Evolutionary conservation across 2,888 invertebrate genomes (phyloP).

Genomic region (Melitaea athalia): DNA sequence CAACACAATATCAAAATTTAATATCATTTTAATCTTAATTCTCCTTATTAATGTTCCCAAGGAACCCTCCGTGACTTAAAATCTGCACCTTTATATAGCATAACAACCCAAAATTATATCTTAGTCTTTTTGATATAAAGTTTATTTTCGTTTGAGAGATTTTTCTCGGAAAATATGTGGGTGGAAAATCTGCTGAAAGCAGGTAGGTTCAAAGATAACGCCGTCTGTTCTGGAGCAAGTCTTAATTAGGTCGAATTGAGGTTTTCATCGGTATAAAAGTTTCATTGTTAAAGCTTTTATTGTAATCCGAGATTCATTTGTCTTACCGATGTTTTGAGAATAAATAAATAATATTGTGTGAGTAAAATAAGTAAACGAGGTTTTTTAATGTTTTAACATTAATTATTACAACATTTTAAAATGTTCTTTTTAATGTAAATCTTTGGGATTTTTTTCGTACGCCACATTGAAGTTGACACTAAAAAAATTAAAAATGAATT

Average conservation of each 20-base stretch:
- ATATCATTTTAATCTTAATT: conserved; percentile 82
- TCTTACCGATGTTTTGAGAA: conserved; percentile 9
- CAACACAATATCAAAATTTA: conserved; percentile 82
- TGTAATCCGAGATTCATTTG: not conserved
- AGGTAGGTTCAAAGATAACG: conserved; percentile 80
- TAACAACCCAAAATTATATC: conserved; percentile 37
- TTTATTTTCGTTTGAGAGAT: conserved; percentile 36
- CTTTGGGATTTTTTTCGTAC: too few relatives aligned
- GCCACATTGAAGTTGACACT: too few relatives aligned
- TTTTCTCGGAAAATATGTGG: conserved; percentile 49
- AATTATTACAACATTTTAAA: too few relatives aligned
- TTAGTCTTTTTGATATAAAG: conserved; percentile 31
- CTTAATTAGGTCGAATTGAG: conserved; percentile 70
- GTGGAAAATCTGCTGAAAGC: conserved; percentile 58
- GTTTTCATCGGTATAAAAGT: conserved; percentile 48
- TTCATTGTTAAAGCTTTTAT: conserved; percentile 39
- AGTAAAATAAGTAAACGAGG: too few relatives aligned
- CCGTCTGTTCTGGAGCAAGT: conserved; percentile 63
- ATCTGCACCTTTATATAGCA: conserved; percentile 49
- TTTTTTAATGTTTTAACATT: too few relatives aligned
- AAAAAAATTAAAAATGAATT: too few relatives aligned
- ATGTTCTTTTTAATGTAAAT: too few relatives aligned
- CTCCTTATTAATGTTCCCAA: conserved; percentile 78
- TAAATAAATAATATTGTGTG: not conserved
- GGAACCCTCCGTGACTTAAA: conserved; percentile 61